Evolutionary conservation across 2,797 vertebrate species (phyloP), one percentile per base, ranked within the genome.

Genomic region (Champsocephalus gunnari): DNA sequence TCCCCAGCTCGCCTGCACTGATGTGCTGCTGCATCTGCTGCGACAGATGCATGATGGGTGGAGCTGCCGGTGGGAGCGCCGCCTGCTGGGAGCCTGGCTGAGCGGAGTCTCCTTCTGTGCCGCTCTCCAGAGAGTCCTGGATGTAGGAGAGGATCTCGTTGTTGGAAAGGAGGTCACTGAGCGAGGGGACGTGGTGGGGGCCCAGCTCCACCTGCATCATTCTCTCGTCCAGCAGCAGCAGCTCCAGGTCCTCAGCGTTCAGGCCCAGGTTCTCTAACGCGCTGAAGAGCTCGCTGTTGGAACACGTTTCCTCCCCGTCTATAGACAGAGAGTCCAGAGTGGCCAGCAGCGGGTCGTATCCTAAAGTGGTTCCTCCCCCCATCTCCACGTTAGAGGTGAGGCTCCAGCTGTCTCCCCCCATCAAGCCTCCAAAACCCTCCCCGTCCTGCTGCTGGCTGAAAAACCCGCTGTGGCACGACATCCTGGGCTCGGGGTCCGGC

Each of bases 171-270:
- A 93, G 87, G 80, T 95, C 81, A 0, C 84, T 87, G 1, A 95
- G 89, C 0, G 90, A 79, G 0, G 79, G 92, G 32, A 92, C 50
- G 47, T 49, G 88, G 61, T 87, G 84, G 0, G 84, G 76, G 62
- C 94, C 94, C 83, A 94, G 87, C 70, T 95, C 93, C 66, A 96
- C 92, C 44, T 88, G 90, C 44, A 95, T 94, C 94, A 94, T 96
- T 79, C 94, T 90, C 82, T 97, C 94, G 16, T 96, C 95, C 71
- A 96, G 86, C 58, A 96, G 92, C 79, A 97, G 89, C 5, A 96
- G 92, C 78, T 97, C 95, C 75, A 96, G 76, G 71, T 96, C 95
- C 51, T 96, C 94, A 0, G 95, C 91, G 0, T 93, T 94, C 55
- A 96, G 88, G 2, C 94, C 95, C 49, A 96, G 87, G 34, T 90